Evolutionary conservation across 2,113 vertebrate species (phyloP), one percentile per base, ranked within the genome.

Genomic region (Eleginops maclovinus): DNA sequence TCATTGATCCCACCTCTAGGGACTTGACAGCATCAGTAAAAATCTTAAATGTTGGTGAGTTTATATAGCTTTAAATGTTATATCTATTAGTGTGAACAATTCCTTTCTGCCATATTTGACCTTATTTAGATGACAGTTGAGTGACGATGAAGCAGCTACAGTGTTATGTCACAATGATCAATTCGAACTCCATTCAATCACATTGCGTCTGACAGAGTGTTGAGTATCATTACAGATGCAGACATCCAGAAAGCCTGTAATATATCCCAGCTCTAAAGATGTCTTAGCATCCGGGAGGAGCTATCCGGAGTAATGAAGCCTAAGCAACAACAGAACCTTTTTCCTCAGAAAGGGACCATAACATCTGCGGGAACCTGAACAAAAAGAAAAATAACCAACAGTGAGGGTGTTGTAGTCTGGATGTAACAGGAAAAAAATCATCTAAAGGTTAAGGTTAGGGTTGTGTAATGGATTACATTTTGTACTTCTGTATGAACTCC

Each of bases 291-390:
- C 74, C 16, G 44, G 31, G 80, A 72, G 63, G 51, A 77, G 77
- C 69, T 59, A 73, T 72, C 61, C 60, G 43, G 43, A 12, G 56
- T 88, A 87, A 84, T 83, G 79, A 81, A 65, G 62, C 75, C 62
- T 59, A 44, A 64, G 40, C 28, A 82, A 88, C 72, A 85, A 66
- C 81, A 72, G 55, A 75, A 90, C 82, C 88, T 81, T 76, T 83
- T 71, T 75, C 44, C 54, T 40, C 61, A 13, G 55, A 65, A 67
- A 82, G 61, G 67, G 73, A 79, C 31, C 50, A 75, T 36, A 87
- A 81, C 75, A 83, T 86, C 84, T 84, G 81, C 56, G 61, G 28
- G 77, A 72, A 71, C 14, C 12, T 65, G 71, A 69, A 31, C 15
- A 54, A 65, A 47, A 67, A n/a, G n/a, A 15, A 44, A 77, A 56